Percentiles rank a stretch among this genome's conserved stretches.
Evolutionary conservation across 2,888 invertebrate genomes (phyloP).

Genomic region (Seira musarum): DNA sequence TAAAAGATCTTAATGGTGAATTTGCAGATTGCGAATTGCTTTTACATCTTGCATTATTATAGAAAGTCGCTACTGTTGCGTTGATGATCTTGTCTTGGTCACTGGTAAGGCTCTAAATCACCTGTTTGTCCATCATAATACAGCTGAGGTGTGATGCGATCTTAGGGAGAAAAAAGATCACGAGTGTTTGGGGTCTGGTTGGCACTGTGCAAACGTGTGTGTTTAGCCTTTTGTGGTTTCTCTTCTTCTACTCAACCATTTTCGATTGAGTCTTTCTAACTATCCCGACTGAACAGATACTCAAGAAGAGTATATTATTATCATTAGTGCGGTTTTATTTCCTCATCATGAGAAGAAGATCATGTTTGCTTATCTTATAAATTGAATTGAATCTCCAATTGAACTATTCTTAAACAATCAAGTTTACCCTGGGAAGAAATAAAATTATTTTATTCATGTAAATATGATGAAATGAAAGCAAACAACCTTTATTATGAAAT

Average conservation of each 20-base stretch:
- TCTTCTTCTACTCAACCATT: slow-evolving; percentile 12
- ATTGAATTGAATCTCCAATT: background rate
- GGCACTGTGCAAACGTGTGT: slow-evolving; percentile 58
- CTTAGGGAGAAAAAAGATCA: slow-evolving; percentile 25
- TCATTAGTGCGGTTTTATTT: slow-evolving; percentile 7
- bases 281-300: slow-evolving; percentile 1
- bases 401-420: slow-evolving; percentile 1
- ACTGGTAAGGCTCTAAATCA: slow-evolving; percentile 27
- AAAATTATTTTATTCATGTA: background rate
- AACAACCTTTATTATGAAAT: background rate
- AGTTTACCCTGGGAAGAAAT: background rate
- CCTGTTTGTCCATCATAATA: slow-evolving; percentile 37
- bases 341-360: slow-evolving; percentile 1
- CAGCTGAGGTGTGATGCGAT: slow-evolving; percentile 49
- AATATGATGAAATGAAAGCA: background rate
- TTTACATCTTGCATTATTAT: slow-evolving; percentile 21
- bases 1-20: slow-evolving; percentile 49
- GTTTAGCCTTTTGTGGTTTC: slow-evolving; percentile 51
- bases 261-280: slow-evolving; percentile 15
- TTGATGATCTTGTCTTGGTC: slow-evolving; percentile 39
- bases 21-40: slow-evolving; percentile 51
- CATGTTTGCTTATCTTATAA: slow-evolving; percentile 9
- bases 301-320: background rate
- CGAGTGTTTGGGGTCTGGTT: slow-evolving; percentile 46
- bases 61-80: slow-evolving; percentile 21